Evolutionary conservation across 2,888 invertebrate species (phyloP).

Genomic region (Dorcus parallelipipedus): DNA sequence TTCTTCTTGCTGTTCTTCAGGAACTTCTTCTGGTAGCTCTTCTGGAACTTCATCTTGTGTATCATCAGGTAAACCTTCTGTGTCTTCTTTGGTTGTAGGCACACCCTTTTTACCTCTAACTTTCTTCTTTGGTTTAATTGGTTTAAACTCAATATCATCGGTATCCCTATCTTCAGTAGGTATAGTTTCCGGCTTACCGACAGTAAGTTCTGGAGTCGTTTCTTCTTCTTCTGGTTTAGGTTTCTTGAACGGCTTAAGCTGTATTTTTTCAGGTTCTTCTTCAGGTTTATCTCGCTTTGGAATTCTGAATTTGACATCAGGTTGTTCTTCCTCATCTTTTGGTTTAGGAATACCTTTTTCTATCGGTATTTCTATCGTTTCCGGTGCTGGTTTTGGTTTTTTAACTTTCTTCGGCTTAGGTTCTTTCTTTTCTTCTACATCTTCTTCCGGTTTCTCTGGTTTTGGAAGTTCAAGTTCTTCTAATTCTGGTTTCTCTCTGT

Average conservation of each 20-base stretch:
- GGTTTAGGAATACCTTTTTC: conserved; percentile 46
- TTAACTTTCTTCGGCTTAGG: conserved; percentile 36
- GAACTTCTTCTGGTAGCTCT: conserved; percentile 10
- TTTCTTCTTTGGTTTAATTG: conserved; percentile 42
- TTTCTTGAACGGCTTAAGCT: conserved; percentile 36
- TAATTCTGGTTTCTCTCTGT: conserved; percentile 43
- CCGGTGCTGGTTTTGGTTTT: conserved; percentile 47
- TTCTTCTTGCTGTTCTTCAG: conserved; percentile 4
- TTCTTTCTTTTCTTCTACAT: conserved; percentile 34
- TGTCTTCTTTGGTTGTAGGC: conserved; percentile 29
- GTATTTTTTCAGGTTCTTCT: conserved; percentile 33
- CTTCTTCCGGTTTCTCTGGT: conserved; percentile 8
- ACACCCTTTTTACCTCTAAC: conserved; percentile 21
- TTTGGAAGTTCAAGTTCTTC: conserved; percentile 33
- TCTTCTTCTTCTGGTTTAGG: conserved; percentile 28
- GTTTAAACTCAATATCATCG: conserved; percentile 14
- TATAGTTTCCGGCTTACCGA: conserved; percentile 19
- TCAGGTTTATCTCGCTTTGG: conserved; percentile 37
- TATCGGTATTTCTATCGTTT: conserved; percentile 42
- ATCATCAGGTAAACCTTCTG: conserved; percentile 15
- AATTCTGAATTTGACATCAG: conserved; percentile 46
- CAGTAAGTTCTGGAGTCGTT: conserved; percentile 17
- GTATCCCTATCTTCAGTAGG: conserved; percentile 11
- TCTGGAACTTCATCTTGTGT: too few species aligned
- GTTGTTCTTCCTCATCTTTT: conserved; percentile 45